phyloP scores from a whole-genome alignment of 2,797 vertebrate species.

The Huso huso region DNA sequence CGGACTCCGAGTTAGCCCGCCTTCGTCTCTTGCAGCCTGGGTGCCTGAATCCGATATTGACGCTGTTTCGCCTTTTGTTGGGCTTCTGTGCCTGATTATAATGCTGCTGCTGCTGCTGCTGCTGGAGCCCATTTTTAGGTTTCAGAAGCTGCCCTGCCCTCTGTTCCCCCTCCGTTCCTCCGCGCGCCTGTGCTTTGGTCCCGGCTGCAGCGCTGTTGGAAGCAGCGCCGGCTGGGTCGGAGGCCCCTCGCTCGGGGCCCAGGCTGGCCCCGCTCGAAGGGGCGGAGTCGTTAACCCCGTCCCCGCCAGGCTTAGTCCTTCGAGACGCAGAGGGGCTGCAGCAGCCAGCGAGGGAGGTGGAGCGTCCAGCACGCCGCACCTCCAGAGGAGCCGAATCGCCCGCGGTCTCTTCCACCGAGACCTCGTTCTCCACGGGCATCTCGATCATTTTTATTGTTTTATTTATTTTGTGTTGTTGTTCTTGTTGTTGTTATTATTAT shows the following conservation, averaged over 20 bases:
- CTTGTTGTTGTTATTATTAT: too few species aligned
- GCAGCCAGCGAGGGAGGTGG: slow-evolving; percentile 22
- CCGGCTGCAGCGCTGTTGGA: background rate
- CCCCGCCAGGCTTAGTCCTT: too few species aligned
- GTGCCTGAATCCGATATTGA: slow-evolving; percentile 66
- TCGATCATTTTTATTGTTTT: slow-evolving; percentile 45
- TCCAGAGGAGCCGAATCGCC: slow-evolving; percentile 45
- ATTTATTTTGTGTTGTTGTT: too few species aligned
- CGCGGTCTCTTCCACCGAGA: slow-evolving; percentile 22
- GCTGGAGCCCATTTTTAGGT: slow-evolving; percentile 63
- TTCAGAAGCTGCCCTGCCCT: slow-evolving; percentile 22
- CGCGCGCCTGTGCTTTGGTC: background rate
- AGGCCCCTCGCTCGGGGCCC: slow-evolving; percentile 10
- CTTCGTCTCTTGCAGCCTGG: slow-evolving; percentile 67
- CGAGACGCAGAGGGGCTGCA: background rate
- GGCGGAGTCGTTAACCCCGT: background rate
- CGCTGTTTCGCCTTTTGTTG: slow-evolving; percentile 61
- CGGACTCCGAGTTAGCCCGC: slow-evolving; percentile 72
- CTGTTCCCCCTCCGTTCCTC: background rate
- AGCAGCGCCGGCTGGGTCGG: slow-evolving; percentile 23
- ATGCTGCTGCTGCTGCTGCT: slow-evolving; percentile 23
- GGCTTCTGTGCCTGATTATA: slow-evolving; percentile 28
- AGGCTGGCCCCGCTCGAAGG: slow-evolving; percentile 7
- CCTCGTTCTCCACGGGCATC: slow-evolving; percentile 70
- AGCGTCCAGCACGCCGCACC: slow-evolving; percentile 40